Conservation (phyloP, 2,797 vertebrate species). For the Valencia hispanica region DNA sequence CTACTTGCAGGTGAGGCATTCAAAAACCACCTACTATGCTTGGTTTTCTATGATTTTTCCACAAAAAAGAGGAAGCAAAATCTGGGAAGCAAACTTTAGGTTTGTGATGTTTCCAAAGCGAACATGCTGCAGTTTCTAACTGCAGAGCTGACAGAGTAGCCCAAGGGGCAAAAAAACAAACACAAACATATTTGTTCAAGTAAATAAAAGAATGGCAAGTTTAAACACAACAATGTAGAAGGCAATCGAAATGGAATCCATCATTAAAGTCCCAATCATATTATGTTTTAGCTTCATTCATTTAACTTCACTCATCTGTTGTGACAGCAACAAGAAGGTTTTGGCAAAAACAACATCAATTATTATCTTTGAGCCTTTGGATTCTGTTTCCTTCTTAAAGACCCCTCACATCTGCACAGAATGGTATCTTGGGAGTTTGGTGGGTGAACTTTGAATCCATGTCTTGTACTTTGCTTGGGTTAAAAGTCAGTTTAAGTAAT, state of each 20-base stretch:
- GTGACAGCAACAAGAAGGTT: background rate
- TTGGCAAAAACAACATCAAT: no score
- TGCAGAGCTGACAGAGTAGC: background rate
- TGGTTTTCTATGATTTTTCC: background rate
- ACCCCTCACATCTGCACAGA: background rate
- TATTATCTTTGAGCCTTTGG: background rate
- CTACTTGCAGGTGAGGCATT: slow-evolving; percentile 1
- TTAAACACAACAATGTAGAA: background rate
- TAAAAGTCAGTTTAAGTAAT: background rate
- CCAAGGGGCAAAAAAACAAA: background rate
- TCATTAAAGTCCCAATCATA: background rate
- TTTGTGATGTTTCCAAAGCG: background rate
- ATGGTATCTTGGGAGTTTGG: background rate
- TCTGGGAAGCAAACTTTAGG: background rate
- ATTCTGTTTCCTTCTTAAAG: background rate
- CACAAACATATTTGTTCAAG: background rate
- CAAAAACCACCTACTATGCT: background rate
- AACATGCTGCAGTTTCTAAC: background rate
- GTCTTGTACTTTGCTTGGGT: background rate
- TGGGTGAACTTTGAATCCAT: background rate
- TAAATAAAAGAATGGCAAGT: background rate
- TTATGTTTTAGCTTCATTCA: background rate
- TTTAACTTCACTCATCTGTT: background rate
- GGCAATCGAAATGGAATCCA: background rate
- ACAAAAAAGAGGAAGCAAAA: background rate